A percentile compares a stretch with the other conserved stretches of the same genome.
These are phyloP conservation scores for Gopherus evgoodei DNA, from an alignment of 2,113 vertebrate genomes.

Conservation along the genomic window DNA sequence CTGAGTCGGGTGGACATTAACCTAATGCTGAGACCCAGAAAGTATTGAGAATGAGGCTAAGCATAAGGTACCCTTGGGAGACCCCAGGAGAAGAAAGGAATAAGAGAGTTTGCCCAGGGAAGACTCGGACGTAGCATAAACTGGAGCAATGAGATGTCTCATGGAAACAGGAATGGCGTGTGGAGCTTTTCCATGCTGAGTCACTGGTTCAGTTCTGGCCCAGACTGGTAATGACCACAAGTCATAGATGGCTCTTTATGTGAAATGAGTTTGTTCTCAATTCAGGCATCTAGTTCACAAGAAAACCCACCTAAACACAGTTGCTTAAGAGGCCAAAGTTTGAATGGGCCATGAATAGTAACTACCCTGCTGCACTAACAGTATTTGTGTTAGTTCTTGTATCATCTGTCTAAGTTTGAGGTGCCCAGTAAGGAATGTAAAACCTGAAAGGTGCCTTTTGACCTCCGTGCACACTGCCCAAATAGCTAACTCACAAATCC, in stretches of 20 bases:
- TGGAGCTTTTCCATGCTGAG: background rate
- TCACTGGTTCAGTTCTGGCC: background rate
- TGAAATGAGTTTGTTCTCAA: background rate
- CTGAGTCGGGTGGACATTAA: background rate
- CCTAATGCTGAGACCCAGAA: background rate
- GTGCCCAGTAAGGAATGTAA: background rate
- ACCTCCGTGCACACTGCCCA: background rate
- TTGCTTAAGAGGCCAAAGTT: background rate
- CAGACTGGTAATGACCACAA: background rate
- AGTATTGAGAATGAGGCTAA: background rate
- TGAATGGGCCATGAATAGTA: background rate
- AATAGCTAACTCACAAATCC: background rate
- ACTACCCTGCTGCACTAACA: background rate
- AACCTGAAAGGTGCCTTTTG: background rate
- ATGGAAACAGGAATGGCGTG: background rate
- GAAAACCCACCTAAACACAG: background rate
- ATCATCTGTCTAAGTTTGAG: background rate
- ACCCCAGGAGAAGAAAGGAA: background rate
- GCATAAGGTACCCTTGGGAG: background rate
- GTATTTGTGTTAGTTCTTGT: accelerated
- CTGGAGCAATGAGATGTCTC: background rate
- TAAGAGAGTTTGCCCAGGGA: background rate
- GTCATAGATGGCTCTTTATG: background rate
- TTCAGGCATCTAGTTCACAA: background rate
- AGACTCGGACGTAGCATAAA: background rate